Base-by-base conservation (phyloP, 2,797 vertebrate genomes). In the Rhynchonycteris naso region DNA sequence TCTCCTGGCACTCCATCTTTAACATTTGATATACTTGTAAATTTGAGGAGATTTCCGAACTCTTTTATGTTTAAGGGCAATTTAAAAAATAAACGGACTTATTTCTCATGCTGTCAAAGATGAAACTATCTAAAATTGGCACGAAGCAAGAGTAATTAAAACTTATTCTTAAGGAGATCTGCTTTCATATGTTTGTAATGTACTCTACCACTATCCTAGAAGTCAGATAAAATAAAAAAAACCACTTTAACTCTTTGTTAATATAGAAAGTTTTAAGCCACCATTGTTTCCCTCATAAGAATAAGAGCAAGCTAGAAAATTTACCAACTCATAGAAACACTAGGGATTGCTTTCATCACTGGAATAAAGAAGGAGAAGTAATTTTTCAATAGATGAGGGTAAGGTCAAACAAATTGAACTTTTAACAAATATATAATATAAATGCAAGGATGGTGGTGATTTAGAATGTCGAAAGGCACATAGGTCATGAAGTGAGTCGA, bases 51-150 rank as follows among this genome's bases (percentile, higher is more conserved):
- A 82, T 58, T 68, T 61, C 4, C 21, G 71, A 50, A 71, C 5
- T 38, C 24, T 63, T 83, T 79, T 58, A 54, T 82, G 35, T 90
- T 71, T 56, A 91, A 63, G 54, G 7, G 26, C 12, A 68, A 52
- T 71, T 90, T 90, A 13, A 81, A 89, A 81, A 56, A 18, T 75
- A 89, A 75, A 74, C 19, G 35, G 81, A 76, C 16, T 87, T 84
- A 63, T 52, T 83, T 69, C n/a, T 84, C 30, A 43, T 61, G 22
- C 18, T 74, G 68, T 21, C 30, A 22, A 59, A 61, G 15, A 81
- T 52, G 52, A 8, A 72, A 0, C 24, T 85, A 58, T 15, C 35
- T 33, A 74, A 89, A 79, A 59, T 11, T 61, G 1, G 3, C 18
- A 68, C 81, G 13, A 59, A 38, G 13, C 13, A 82, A 83, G 24